A percentile compares a stretch with the other conserved stretches of the same genome.
phyloP scores from a whole-genome alignment of 2,888 invertebrate species.

The Frankliniella intonsa region DNA sequence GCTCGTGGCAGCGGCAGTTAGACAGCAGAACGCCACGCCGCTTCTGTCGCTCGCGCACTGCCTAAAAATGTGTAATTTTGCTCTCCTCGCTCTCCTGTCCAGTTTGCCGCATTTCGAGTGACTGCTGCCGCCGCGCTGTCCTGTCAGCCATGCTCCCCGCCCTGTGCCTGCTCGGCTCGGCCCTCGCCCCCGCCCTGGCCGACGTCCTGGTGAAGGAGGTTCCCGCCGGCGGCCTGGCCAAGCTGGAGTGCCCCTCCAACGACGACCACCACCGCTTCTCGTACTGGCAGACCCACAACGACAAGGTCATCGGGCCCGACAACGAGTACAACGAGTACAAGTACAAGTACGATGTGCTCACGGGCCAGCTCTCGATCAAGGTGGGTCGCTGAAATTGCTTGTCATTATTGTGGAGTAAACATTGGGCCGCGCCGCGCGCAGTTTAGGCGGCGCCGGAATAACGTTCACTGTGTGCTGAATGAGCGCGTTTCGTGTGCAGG shows the following conservation, averaged over 20 bases:
- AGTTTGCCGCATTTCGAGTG: too few relatives aligned
- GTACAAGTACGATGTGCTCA: constrained; percentile 64
- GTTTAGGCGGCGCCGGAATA: neutral
- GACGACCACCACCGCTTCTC: constrained; percentile 61
- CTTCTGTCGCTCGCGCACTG: too few relatives aligned
- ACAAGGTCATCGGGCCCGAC: constrained; percentile 59
- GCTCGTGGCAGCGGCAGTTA: neutral
- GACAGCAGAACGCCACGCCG: neutral
- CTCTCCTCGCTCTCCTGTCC: too few relatives aligned
- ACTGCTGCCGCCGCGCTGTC: too few relatives aligned
- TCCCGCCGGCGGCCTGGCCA: constrained; percentile 55
- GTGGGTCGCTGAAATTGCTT: constrained; percentile 49
- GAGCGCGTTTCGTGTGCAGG: constrained; percentile 45
- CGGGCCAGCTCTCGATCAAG: constrained; percentile 61
- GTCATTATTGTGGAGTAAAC: neutral
- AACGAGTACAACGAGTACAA: constrained; percentile 57
- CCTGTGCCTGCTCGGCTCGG: neutral
- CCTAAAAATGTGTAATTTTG: too few relatives aligned
- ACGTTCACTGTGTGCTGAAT: neutral
- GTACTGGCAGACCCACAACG: constrained; percentile 58
- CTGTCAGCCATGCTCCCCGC: neutral
- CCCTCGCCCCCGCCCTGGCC: neutral
- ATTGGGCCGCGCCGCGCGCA: too few relatives aligned
- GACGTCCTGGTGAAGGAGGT: constrained; percentile 48
- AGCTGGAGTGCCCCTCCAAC: constrained; percentile 60